A percentile compares a stretch with the other conserved stretches of the same genome.
Evolutionary conservation across 2,113 vertebrate genomes (phyloP).

Genomic region (Cynoglossus semilaevis): DNA sequence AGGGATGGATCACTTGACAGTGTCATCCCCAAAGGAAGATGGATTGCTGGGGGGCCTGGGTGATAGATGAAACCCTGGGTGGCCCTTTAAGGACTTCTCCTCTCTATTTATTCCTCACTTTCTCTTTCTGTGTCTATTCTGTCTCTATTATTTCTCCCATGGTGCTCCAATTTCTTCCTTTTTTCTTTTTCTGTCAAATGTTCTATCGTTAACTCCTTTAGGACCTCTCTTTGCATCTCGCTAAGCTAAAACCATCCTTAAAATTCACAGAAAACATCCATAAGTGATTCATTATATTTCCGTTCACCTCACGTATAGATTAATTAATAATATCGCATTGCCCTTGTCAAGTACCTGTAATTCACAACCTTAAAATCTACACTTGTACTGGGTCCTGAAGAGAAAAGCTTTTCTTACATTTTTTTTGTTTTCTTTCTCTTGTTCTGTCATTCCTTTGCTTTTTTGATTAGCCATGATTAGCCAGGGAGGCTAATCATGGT

Average conservation of each 20-base stretch:
- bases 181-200: slow-evolving; percentile 40
- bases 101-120: slow-evolving; percentile 33
- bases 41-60: slow-evolving; percentile 62
- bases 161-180: slow-evolving; percentile 33
- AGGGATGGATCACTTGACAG: slow-evolving; percentile 70
- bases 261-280: slow-evolving; percentile 63
- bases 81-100: slow-evolving; percentile 61
- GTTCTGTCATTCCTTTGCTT: slow-evolving; percentile 56
- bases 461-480: too few species aligned
- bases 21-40: slow-evolving; percentile 75
- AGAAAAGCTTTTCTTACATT: slow-evolving; percentile 29
- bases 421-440: slow-evolving; percentile 54
- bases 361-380: slow-evolving; percentile 69
- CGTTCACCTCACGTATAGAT: slow-evolving; percentile 59
- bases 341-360: slow-evolving; percentile 65
- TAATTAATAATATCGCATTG: slow-evolving; percentile 74
- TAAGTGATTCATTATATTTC: slow-evolving; percentile 71
- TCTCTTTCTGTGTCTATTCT: slow-evolving; percentile 44
- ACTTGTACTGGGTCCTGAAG: slow-evolving; percentile 63
- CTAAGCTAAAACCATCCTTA: slow-evolving; percentile 48
- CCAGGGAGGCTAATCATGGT: slow-evolving; percentile 95
- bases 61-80: slow-evolving; percentile 68
- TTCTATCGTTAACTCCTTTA: slow-evolving; percentile 36
- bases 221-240: slow-evolving; percentile 45
- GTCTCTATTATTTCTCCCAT: slow-evolving; percentile 53